These are phyloP conservation scores for Leptopilina drosophilae DNA, from an alignment of 2,888 invertebrate genomes.

Conservation along the genomic window DNA sequence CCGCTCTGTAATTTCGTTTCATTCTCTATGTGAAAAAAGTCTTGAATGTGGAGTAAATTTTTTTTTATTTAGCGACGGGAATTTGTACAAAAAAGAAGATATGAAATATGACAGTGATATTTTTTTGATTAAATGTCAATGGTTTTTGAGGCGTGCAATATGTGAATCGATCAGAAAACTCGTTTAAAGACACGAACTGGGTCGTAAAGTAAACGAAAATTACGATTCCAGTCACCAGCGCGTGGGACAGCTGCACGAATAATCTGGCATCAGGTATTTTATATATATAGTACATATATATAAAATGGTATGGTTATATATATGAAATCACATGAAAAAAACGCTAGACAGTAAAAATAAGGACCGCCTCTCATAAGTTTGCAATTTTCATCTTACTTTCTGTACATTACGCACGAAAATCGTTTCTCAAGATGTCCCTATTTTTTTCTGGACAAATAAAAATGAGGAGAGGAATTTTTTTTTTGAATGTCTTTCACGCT, in stretches of 20 bases:
- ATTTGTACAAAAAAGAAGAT: too few relatives aligned
- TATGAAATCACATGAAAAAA: neutral
- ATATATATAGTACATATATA: neutral
- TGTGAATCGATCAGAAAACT: conserved; percentile 43
- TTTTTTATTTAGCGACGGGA: neutral
- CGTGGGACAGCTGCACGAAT: conserved; percentile 61
- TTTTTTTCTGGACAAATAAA: conserved; percentile 43
- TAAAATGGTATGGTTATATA: neutral
- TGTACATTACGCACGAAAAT: conserved; percentile 57
- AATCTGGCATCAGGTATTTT: conserved; percentile 51
- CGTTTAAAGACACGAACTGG: conserved; percentile 50
- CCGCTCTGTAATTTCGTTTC: too few relatives aligned
- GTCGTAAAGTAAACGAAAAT: conserved; percentile 54
- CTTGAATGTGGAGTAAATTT: neutral
- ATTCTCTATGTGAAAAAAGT: too few relatives aligned
- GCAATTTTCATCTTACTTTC: conserved; percentile 63
- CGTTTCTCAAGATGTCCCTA: conserved; percentile 49
- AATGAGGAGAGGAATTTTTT: conserved; percentile 36
- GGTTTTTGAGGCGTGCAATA: conserved; percentile 40
- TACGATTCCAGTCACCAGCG: conserved; percentile 54
- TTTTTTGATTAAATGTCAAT: conserved; percentile 1
- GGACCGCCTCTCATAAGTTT: conserved; percentile 60
- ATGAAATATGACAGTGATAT: conserved; percentile 16
- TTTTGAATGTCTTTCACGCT: conserved; percentile 58
- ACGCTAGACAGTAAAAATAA: conserved; percentile 41